These are phyloP conservation scores for Macaria liturata DNA, from an alignment of 2,888 invertebrate genomes.

Conservation along the genomic window DNA sequence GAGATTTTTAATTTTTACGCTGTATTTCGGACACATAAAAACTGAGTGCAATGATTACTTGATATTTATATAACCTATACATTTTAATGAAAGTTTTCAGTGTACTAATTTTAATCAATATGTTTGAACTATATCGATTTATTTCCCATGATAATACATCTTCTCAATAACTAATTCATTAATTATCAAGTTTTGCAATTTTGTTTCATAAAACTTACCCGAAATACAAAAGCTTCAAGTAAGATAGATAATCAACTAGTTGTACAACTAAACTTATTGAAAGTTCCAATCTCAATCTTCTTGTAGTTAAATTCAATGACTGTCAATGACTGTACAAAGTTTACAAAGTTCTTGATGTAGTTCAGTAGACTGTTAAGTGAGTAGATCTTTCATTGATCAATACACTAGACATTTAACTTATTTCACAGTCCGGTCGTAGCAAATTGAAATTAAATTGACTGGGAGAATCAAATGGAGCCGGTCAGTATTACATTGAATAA, in stretches of 20 bases:
- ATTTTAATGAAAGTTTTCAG: no score
- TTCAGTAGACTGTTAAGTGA: not conserved
- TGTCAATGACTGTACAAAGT: conserved; percentile 24
- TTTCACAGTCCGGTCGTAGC: conserved; percentile 36
- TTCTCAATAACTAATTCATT: no score
- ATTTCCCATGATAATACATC: no score
- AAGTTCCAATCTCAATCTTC: not conserved
- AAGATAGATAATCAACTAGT: conserved; percentile 17
- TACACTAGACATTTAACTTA: conserved; percentile 28
- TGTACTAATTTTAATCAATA: no score
- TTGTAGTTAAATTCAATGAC: conserved; percentile 7
- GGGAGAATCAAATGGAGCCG: conserved; percentile 36
- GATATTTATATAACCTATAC: no score
- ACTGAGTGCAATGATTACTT: no score
- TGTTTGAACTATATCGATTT: no score
- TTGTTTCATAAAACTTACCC: no score
- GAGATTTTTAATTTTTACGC: no score
- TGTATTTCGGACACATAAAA: no score
- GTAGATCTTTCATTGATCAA: conserved; percentile 18
- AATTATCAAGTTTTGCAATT: no score
- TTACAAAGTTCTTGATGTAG: conserved; percentile 3
- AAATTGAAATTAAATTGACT: conserved; percentile 52
- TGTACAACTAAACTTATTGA: not conserved
- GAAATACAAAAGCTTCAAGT: not conserved
- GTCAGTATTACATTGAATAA: conserved; percentile 40